phyloP scores from a whole-genome alignment of 2,888 invertebrate species.

The Cabera pusaria region DNA sequence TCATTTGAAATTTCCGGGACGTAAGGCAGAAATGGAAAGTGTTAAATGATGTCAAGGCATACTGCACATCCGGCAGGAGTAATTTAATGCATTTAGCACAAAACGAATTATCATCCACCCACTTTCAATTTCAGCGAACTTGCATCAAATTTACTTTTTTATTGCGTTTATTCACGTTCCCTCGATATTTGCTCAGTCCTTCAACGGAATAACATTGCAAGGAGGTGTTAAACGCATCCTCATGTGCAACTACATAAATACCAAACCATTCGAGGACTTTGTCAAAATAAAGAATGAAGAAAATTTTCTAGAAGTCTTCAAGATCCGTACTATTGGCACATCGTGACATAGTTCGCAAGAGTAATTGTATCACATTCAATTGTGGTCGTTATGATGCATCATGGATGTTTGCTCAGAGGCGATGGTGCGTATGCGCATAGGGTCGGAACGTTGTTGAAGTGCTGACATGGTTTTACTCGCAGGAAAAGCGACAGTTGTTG shows the following conservation, averaged over 20 bases:
- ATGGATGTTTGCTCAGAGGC: slow-evolving; percentile 17
- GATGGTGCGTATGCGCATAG: slow-evolving; percentile 15
- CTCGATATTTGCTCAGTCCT: slow-evolving; percentile 25
- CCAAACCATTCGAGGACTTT: background rate
- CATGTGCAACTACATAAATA: background rate
- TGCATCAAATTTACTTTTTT: slow-evolving; percentile 16
- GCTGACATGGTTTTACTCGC: slow-evolving; percentile 1
- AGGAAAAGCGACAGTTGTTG: slow-evolving; percentile 5
- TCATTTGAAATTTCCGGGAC: background rate
- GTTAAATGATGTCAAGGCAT: background rate
- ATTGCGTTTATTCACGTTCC: slow-evolving; percentile 15
- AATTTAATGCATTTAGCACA: slow-evolving; percentile 11
- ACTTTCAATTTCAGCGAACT: slow-evolving; percentile 20
- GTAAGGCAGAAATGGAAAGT: background rate
- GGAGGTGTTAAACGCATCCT: slow-evolving; percentile 31
- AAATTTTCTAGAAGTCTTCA: too few relatives aligned
- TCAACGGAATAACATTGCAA: slow-evolving; percentile 21
- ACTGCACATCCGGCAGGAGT: slow-evolving; percentile 5
- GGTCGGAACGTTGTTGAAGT: slow-evolving; percentile 4
- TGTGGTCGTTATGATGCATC: slow-evolving; percentile 23
- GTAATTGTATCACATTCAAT: background rate
- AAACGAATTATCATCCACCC: slow-evolving; percentile 16
- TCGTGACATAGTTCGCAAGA: slow-evolving; percentile 10
- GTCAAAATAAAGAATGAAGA: too few relatives aligned
- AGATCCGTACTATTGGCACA: too few relatives aligned